These are phyloP conservation scores for Amphibalanus amphitrite DNA, from an alignment of 1,140 invertebrate genomes.

Conservation along the genomic window DNA sequence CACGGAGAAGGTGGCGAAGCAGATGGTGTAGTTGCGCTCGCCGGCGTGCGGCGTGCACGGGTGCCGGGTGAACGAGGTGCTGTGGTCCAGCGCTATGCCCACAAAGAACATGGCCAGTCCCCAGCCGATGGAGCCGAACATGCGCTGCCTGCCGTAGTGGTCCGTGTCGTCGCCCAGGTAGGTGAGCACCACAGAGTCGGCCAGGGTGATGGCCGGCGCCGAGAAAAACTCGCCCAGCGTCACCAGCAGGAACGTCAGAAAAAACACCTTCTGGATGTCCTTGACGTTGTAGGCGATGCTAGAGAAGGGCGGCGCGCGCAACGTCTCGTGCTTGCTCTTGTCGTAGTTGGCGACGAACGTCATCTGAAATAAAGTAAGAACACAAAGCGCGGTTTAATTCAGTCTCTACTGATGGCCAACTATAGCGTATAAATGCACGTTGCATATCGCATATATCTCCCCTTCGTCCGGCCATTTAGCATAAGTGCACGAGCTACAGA, in stretches of 20 bases:
- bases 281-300: constrained; percentile 72
- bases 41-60: constrained; percentile 71
- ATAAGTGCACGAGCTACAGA: too few relatives aligned
- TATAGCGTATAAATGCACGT: too few relatives aligned
- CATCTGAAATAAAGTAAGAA: too few relatives aligned
- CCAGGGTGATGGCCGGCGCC: constrained; percentile 91
- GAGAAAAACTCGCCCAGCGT: constrained; percentile 95
- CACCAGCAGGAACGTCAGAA: constrained; percentile 75
- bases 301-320: constrained; percentile 71
- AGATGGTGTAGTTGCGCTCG: constrained; percentile 96
- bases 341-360: constrained; percentile 7
- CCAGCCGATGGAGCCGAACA: constrained; percentile 98
- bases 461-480: too few relatives aligned
- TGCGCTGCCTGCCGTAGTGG: constrained; percentile 86
- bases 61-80: constrained; percentile 62
- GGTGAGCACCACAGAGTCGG: constrained; percentile 70
- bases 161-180: constrained; percentile 74
- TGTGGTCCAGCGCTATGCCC: constrained; percentile 93
- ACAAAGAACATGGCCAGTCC: constrained; percentile 97
- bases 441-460: too few relatives aligned
- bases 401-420: too few relatives aligned
- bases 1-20: constrained; percentile 93
- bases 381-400: too few relatives aligned
- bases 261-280: constrained; percentile 92
- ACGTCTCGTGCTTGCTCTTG: constrained; percentile 7